Percentiles rank a stretch among this genome's conserved stretches.
These are phyloP conservation scores for Lasioglossum zephyrum DNA, from an alignment of 2,888 invertebrate genomes.

Conservation along the genomic window DNA sequence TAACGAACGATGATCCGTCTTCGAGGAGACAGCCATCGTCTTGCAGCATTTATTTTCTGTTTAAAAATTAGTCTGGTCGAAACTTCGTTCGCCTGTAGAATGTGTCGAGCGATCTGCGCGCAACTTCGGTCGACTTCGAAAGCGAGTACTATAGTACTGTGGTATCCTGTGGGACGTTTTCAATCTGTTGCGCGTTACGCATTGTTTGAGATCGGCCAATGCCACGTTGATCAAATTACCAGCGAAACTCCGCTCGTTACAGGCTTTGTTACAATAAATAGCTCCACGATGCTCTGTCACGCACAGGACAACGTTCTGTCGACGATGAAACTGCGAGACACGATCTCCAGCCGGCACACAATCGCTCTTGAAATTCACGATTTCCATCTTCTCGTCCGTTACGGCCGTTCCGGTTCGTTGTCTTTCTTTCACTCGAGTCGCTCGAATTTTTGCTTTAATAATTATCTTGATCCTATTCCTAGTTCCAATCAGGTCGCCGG, in stretches of 20 bases:
- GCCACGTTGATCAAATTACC: neutral
- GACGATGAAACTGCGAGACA: neutral
- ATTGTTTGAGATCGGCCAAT: constrained; percentile 4
- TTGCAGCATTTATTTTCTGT: neutral
- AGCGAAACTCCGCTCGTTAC: constrained; percentile 2
- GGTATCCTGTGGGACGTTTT: neutral
- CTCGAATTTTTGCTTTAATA: neutral
- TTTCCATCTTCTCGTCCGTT: neutral
- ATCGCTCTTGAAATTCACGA: neutral
- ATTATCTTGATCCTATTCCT: neutral
- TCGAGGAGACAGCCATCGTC: neutral
- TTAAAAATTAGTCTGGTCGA: neutral
- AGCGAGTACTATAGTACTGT: neutral
- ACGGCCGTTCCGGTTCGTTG: neutral
- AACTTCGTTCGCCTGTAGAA: neutral
- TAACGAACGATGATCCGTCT: neutral
- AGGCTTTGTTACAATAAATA: neutral
- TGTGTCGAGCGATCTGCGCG: neutral
- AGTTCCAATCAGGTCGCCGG: neutral
- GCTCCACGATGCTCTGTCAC: neutral
- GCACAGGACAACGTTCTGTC: neutral
- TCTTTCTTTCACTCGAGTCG: neutral
- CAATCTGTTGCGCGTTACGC: neutral
- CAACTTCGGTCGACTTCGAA: neutral
- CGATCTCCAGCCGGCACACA: neutral